These are phyloP conservation scores for Seira sanloemensis DNA, from an alignment of 2,888 invertebrate genomes.

Conservation along the genomic window DNA sequence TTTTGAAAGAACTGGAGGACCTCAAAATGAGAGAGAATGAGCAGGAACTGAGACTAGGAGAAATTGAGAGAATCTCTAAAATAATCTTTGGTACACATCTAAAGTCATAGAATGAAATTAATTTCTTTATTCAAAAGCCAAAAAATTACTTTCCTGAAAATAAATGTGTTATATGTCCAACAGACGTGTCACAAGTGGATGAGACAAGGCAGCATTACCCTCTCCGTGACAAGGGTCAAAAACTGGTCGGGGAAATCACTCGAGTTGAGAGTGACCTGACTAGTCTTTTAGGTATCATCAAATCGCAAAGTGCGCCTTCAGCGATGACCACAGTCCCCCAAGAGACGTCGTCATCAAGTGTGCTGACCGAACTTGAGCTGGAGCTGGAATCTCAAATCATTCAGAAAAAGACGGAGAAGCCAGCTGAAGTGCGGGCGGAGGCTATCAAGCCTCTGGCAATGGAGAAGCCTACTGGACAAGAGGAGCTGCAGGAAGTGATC, in stretches of 20 bases:
- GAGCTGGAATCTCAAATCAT: constrained; percentile 47
- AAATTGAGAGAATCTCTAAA: constrained; percentile 62
- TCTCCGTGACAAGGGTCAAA: constrained; percentile 39
- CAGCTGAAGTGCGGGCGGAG: neutral
- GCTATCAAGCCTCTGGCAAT: neutral
- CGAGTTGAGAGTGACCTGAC: constrained; percentile 56
- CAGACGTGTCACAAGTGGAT: constrained; percentile 47
- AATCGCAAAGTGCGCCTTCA: constrained; percentile 14
- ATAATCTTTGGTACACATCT: constrained; percentile 66
- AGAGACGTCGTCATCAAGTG: constrained; percentile 27
- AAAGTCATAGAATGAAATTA: too few relatives aligned
- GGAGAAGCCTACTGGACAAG: neutral
- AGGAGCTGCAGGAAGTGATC: constrained; percentile 12
- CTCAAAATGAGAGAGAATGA: constrained; percentile 49
- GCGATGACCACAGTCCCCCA: neutral
- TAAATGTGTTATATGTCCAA: neutral
- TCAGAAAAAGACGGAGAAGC: neutral
- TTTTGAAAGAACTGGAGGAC: constrained; percentile 35
- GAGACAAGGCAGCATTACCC: constrained; percentile 60
- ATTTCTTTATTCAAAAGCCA: too few relatives aligned
- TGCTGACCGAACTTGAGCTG: constrained; percentile 20
- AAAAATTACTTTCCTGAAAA: neutral
- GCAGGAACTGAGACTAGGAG: constrained; percentile 58
- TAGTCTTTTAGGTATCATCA: constrained; percentile 37
- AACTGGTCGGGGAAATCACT: constrained; percentile 44